Evolutionary conservation across 2,888 invertebrate species (phyloP), one percentile per base, ranked within the genome.

Genomic region (Plagiodera versicolora): DNA sequence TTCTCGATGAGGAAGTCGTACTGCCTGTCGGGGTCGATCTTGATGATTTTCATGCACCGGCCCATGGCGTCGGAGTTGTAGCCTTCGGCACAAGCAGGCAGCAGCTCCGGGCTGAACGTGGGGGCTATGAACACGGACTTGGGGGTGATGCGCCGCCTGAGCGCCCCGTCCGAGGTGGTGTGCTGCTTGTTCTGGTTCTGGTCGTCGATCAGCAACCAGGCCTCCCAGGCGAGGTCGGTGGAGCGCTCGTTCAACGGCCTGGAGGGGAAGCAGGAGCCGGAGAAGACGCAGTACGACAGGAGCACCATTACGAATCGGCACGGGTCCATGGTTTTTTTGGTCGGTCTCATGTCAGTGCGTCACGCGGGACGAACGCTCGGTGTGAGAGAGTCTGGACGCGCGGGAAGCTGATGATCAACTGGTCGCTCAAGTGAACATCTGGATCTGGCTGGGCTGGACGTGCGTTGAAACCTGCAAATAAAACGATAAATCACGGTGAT

Each of bases 61-160:
- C 76, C 80, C 76, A 76, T 77, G 8, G 71, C 65, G 60, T 80
- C 79, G 0, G 78, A 73, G 70, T 80, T 83, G 81, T 83, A 85
- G 53, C 84, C 86, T 70, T 86, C 83, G 3, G 84, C 76, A 81
- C 89, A 79, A 72, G 88, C 81, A 9, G 84, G 82, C 65, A 85
- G 80, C 58, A 83, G 83, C 67, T 85, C 84, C 1, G 85, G 83
- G 64, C 84, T 85, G 65, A 84, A 83, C 2, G 84, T 81, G 1
- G 86, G 86, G 18, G 85, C 84, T 65, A 90, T 87, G 77, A 90
- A 90, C 39, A 90, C 85, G 8, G 88, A 88, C 71, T 90, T 90
- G 16, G 90, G 88, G 0, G 88, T 89, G 70, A 90, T 89, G 56
- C 88, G 81, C 55, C 89, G 81, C 0, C 85, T 81, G 1, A 85